A percentile compares a stretch with the other conserved stretches of the same genome.
phyloP scores from a whole-genome alignment of 2,888 invertebrate species.

The Drosophila parthenogenetica region DNA sequence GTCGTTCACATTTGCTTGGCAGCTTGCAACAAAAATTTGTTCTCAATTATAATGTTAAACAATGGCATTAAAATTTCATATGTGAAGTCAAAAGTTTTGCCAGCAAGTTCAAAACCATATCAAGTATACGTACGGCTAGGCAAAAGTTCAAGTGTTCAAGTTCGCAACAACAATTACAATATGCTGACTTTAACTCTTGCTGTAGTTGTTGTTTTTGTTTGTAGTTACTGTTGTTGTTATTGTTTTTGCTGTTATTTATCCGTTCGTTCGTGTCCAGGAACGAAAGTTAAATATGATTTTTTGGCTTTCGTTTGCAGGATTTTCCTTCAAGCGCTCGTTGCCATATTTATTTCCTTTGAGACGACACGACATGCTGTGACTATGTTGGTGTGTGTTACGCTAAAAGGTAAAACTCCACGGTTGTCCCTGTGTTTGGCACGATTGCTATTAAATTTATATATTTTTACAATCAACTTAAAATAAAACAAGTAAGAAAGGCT shows the following conservation, averaged over 20 bases:
- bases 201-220: constrained; percentile 5
- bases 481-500: too few species aligned
- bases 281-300: constrained; percentile 45
- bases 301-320: constrained; percentile 22
- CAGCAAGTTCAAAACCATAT: constrained; percentile 29
- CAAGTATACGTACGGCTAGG: constrained; percentile 33
- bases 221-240: constrained; percentile 3
- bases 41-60: constrained; percentile 40
- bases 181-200: constrained; percentile 10
- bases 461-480: too few species aligned
- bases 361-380: constrained; percentile 1
- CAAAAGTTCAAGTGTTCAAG: constrained; percentile 31
- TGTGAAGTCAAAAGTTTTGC: constrained; percentile 24
- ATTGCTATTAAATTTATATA: too few species aligned
- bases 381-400: constrained; percentile 13
- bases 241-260: constrained; percentile 23
- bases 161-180: constrained; percentile 24
- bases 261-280: constrained; percentile 35
- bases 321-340: constrained; percentile 18
- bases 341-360: constrained; percentile 49
- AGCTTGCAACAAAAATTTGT: constrained; percentile 18
- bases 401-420: constrained; percentile 26
- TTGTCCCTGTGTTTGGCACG: constrained; percentile 20
- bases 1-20: constrained; percentile 1
- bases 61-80: constrained; percentile 31